phyloP scores from a whole-genome alignment of 2,113 vertebrate genomes.

The Dasyprocta punctata region DNA sequence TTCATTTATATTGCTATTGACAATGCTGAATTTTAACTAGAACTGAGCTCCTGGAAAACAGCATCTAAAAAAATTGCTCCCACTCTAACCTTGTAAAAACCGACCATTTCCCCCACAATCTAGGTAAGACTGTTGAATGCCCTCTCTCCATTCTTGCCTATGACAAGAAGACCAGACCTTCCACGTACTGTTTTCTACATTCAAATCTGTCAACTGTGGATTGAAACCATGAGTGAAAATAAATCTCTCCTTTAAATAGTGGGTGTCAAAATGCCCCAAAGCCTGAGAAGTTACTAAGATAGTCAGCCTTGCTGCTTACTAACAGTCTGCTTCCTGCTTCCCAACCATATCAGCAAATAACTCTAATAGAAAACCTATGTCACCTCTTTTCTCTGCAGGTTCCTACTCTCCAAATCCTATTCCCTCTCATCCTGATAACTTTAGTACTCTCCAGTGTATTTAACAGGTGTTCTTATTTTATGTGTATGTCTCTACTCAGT shows the following conservation, averaged over 20 bases:
- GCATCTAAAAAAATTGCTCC: background rate
- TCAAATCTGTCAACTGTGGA: background rate
- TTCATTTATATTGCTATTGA: background rate
- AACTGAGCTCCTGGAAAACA: background rate
- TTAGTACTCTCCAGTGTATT: background rate
- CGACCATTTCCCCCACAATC: background rate
- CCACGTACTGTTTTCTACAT: background rate
- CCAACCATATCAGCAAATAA: background rate
- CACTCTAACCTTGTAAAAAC: background rate
- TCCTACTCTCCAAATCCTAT: background rate
- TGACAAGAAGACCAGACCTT: background rate
- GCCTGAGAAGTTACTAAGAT: background rate
- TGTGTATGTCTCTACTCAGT: background rate
- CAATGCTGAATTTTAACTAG: background rate
- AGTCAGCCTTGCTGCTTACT: fast-evolving
- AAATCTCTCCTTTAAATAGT: background rate
- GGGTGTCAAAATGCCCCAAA: background rate
- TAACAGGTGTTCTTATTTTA: constrained; percentile 8
- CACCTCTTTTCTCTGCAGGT: background rate
- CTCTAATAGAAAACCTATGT: background rate
- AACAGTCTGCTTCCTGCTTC: background rate
- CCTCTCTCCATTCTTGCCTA: background rate
- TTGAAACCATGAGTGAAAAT: background rate
- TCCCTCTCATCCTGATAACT: background rate
- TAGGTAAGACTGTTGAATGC: background rate